Conservation (phyloP, 2,113 vertebrate genomes). For the Ameiurus melas region DNA sequence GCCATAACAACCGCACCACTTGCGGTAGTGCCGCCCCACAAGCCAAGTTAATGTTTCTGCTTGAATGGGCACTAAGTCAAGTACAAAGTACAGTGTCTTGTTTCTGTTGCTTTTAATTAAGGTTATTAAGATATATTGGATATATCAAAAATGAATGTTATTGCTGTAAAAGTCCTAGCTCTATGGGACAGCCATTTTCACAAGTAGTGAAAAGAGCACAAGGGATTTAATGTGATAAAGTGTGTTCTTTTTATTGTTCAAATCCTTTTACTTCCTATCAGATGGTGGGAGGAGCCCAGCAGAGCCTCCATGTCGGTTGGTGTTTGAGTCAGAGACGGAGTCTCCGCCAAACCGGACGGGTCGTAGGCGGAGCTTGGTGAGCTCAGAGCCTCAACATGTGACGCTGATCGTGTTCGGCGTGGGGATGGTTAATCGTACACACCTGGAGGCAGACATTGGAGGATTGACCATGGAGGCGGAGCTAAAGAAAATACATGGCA, state of each 20-base stretch:
- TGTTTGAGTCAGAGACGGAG: constrained; percentile 92
- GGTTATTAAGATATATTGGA: background rate
- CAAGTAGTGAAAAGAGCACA: background rate
- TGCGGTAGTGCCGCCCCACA: too few relatives aligned
- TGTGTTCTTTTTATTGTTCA: background rate
- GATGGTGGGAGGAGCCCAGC: constrained; percentile 81
- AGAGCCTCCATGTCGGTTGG: constrained; percentile 84
- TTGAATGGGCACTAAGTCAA: too few relatives aligned
- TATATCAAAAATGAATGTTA: background rate
- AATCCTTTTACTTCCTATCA: constrained; percentile 15
- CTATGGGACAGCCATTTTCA: background rate
- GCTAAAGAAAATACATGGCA: constrained; percentile 96
- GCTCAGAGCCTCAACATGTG: constrained; percentile 88
- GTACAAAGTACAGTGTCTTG: too few relatives aligned
- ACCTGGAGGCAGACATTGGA: constrained; percentile 95
- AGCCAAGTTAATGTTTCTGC: too few relatives aligned
- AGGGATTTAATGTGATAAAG: background rate
- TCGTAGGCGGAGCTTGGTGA: constrained; percentile 85
- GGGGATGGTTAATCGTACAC: constrained; percentile 96
- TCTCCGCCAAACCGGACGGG: constrained; percentile 72
- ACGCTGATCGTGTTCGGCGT: constrained; percentile 96
- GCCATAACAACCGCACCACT: too few relatives aligned
- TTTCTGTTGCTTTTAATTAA: background rate
- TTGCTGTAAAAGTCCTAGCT: background rate
- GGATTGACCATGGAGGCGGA: constrained; percentile 97